Conservation (phyloP, 2,888 invertebrate species). For the Diarsia mendica region DNA sequence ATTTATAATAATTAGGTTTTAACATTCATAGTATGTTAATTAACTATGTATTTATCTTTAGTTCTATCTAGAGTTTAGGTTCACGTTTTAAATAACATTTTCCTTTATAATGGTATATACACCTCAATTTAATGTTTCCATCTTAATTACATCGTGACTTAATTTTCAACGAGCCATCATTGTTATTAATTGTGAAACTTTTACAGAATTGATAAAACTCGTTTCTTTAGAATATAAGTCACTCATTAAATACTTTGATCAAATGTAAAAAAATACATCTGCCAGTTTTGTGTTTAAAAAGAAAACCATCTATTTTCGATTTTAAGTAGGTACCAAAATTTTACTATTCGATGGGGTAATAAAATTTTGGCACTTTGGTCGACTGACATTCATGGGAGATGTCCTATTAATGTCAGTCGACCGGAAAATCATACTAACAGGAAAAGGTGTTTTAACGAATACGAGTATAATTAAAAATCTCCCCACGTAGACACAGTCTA, state of each 20-base stretch:
- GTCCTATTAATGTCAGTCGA: constrained; percentile 1
- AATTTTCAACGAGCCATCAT: not conserved
- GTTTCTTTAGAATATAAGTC: not conserved
- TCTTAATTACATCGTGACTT: constrained; percentile 7
- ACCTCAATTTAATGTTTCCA: not conserved
- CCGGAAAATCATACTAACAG: constrained; percentile 8
- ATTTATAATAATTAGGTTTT: not conserved
- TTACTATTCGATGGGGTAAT: not conserved
- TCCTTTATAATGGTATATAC: no score
- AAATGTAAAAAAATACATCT: not conserved
- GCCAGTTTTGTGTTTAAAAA: not conserved
- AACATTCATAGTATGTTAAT: not conserved
- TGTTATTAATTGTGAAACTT: not conserved
- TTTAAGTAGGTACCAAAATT: not conserved
- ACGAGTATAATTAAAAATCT: constrained; percentile 17
- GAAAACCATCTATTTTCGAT: not conserved
- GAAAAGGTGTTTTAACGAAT: constrained; percentile 24
- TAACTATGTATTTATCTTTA: not conserved
- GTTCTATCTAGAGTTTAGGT: not conserved
- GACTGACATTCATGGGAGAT: no score
- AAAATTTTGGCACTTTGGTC: no score
- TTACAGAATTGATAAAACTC: not conserved
- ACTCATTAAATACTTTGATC: no score
- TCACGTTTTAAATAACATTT: no score
- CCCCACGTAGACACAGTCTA: constrained; percentile 39